Base-by-base conservation (phyloP, 2,113 vertebrate species). In the Tenrec ecaudatus region DNA sequence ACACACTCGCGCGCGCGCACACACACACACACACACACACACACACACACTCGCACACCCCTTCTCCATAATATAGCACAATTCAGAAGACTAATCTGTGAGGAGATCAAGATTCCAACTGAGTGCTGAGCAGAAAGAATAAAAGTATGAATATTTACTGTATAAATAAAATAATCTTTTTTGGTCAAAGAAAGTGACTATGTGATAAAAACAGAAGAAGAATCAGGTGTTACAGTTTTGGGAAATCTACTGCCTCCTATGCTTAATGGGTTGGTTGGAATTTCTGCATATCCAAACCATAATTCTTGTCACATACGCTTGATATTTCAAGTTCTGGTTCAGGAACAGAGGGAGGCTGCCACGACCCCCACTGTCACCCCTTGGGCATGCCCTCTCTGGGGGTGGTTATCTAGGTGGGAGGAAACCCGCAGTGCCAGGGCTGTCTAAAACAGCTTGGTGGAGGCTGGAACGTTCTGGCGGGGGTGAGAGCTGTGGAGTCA, bases 291-390 rank as follows among this genome's bases (percentile, higher is more conserved):
- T 69, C 58, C 15, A 73, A 60, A 71, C 89, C 73, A 86, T 80
- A 81, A 53, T 87, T 81, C 73, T 76, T 69, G 4, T 76, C 10
- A 69, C 86, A 75, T 90, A 73, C 83, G 73, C 92, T 85, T 91
- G 58, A 86, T 31, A 64, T 77, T 91, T 82, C 36, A 69, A 79
- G 53, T 71, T 83, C 88, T 64, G 57, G 79, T 85, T 92, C n/a
- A 66, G 22, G 57, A 29, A 82, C 33, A 23, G n/a, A 69, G 68
- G 27, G 58, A 81, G 40, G 15, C 47, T 95, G 69, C 47, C 16
- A 25, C 53, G 11, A 69, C 71, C 5, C 40, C 22, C 5, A 29
- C 1, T 47, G 31, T 47, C 23, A 53, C 6, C 12, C 40, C 38
- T 84, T n/a, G 27, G 43, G 15, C 69, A 1, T 14, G 33, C 17